A percentile compares a stretch with the other conserved stretches of the same genome.
phyloP scores from a whole-genome alignment of 1,140 invertebrate species.

The Potamilus streckersoni region DNA sequence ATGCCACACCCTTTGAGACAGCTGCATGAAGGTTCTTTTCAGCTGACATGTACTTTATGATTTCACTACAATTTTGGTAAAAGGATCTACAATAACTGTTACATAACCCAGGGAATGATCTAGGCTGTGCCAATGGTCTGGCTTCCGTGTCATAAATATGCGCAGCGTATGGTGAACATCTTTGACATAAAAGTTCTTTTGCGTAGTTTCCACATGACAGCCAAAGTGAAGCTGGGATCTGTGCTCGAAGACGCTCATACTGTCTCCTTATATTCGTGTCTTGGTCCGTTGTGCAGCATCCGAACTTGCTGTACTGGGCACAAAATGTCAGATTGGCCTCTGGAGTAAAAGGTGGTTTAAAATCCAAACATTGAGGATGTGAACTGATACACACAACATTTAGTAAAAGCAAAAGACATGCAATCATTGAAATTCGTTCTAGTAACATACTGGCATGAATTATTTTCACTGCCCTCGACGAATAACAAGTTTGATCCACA shows the following conservation, averaged over 20 bases:
- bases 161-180: conserved; percentile 60
- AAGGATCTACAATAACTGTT: conserved; percentile 46
- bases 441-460: too few species aligned
- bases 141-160: conserved; percentile 57
- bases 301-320: conserved; percentile 51
- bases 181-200: conserved; percentile 52
- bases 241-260: conserved; percentile 25
- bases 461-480: too few species aligned
- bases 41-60: conserved; percentile 27
- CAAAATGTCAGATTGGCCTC: conserved; percentile 48
- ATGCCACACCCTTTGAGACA: conserved; percentile 5
- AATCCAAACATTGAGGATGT: conserved; percentile 65
- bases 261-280: conserved; percentile 32
- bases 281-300: conserved; percentile 52
- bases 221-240: conserved; percentile 17
- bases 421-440: too few species aligned
- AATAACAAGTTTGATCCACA: too few species aligned
- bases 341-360: conserved; percentile 54
- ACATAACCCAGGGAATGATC: conserved; percentile 54
- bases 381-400: too few species aligned
- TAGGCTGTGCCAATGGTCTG: conserved; percentile 19
- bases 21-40: conserved; percentile 1
- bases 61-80: conserved; percentile 38
- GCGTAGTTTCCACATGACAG: conserved; percentile 39
- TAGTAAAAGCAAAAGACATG: too few species aligned